Evolutionary conservation across 2,888 invertebrate species (phyloP), one percentile per base, ranked within the genome.

Genomic region (Clivina fossor): DNA sequence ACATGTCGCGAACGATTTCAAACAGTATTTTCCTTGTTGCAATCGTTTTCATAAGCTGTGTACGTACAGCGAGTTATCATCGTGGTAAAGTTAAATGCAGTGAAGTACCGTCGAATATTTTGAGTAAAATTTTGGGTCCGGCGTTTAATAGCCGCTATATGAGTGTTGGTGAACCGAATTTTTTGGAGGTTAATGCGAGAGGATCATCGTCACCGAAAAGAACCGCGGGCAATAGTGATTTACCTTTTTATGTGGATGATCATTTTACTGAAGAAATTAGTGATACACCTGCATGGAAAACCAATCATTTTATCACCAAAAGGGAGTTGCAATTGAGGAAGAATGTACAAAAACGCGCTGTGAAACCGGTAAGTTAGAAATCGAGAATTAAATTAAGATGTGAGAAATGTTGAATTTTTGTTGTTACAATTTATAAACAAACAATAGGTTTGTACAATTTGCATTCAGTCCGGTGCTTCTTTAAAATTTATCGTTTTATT

Each of bases 131-230:
- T 30, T 64, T 78, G 4, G 78, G 78, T 0, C 68, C 75, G 28
- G 76, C 77, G 0, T 78, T 69, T 58, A 78, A 78, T 63, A 69
- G 74, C 1, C 58, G 69, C 5, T 78, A 78, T 48, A 78, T 78
- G 77, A 77, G 77, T 56, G 72, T 76, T 20, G 64, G 68, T 3
- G 58, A 66, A 11, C 74, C 74, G 13, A 20, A 61, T 1, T 59
- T 53, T 11, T 22, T 56, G 7, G 33, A 44, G 1, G 30, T 51
- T 4, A 22, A 26, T 2, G 16, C 30, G 7, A 26, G 11, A 8
- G 54, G 54, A 4, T 33, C 53, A n/a, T 26, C 50, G 9, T 56
- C 50, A 3, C 62, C 62, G 32, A 68, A 69, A 55, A 60, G 65
- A 9, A 61, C 58, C 4, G 57, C 58, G 1, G 44, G 44, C 3